phyloP scores from a whole-genome alignment of 2,888 invertebrate species.

The Empis stercorea region DNA sequence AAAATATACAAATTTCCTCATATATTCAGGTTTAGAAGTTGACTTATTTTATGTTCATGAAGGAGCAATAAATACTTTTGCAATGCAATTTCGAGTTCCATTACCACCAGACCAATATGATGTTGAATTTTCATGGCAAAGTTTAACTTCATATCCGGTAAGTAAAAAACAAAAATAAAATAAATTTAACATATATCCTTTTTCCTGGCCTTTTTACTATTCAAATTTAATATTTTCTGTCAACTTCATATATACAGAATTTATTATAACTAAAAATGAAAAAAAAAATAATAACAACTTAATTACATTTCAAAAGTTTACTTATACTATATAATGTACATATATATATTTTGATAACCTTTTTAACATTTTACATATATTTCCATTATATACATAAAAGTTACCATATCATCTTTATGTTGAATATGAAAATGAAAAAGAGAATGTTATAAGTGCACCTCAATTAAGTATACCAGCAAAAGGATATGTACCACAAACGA shows the following conservation, averaged over 20 bases:
- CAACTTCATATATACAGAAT: not conserved
- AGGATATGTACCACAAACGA: constrained; percentile 57
- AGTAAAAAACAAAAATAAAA: too few relatives aligned
- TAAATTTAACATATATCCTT: constrained; percentile 1
- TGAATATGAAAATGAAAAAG: constrained; percentile 50
- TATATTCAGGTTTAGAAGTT: constrained; percentile 55
- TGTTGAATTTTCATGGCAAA: constrained; percentile 77
- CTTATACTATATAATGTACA: too few relatives aligned
- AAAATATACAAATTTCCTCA: not conserved
- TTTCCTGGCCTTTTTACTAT: not conserved
- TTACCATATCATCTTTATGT: constrained; percentile 64
- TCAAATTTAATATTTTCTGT: not conserved
- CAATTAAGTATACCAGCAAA: constrained; percentile 62
- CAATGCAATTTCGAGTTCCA: constrained; percentile 69
- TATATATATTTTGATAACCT: too few relatives aligned
- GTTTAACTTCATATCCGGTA: constrained; percentile 59
- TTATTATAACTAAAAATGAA: too few relatives aligned
- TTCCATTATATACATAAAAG: constrained; percentile 29
- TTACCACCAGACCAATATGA: constrained; percentile 67
- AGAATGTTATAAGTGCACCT: constrained; percentile 59
- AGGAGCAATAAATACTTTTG: constrained; percentile 74
- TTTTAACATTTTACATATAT: constrained; percentile 22
- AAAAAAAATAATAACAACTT: too few relatives aligned
- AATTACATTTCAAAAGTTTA: too few relatives aligned
- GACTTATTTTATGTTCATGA: constrained; percentile 72